A percentile compares a stretch with the other conserved stretches of the same genome.
phyloP scores from a whole-genome alignment of 53 echinoderm and acorn worm species.

The Paelopatides confundens region DNA sequence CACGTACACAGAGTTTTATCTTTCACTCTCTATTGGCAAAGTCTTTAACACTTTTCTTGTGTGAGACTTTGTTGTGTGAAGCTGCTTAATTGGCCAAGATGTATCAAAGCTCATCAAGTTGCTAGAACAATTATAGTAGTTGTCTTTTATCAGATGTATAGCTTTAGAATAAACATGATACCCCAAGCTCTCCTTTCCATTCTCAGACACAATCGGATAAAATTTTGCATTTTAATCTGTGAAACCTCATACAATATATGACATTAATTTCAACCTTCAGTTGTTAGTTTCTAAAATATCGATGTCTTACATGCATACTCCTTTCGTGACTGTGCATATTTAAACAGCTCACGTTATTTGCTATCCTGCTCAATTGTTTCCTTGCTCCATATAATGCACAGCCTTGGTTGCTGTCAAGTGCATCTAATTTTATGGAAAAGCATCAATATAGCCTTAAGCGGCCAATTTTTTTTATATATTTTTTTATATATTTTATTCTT shows the following conservation, averaged over 20 bases:
- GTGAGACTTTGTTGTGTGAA: not conserved
- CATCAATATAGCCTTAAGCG: constrained; percentile 55
- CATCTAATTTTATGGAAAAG: constrained; percentile 56
- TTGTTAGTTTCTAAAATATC: constrained; percentile 48
- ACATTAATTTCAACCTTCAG: constrained; percentile 52
- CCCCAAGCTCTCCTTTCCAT: constrained; percentile 2
- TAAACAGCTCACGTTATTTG: constrained; percentile 50
- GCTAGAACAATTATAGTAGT: not conserved
- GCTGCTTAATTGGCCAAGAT: constrained; percentile 3
- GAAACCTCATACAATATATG: constrained; percentile 48
- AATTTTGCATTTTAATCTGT: constrained; percentile 37
- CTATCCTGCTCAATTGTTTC: constrained; percentile 50
- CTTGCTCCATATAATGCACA: constrained; percentile 35
- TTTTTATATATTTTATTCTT: constrained; percentile 47
- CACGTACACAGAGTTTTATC: too few species aligned
- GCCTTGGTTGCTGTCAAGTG: constrained; percentile 48
- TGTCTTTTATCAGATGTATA: not conserved
- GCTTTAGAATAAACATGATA: not conserved
- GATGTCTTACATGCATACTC: constrained; percentile 44
- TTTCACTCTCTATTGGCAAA: too few species aligned
- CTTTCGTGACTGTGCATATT: constrained; percentile 54
- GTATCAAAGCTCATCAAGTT: not conserved
- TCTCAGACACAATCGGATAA: constrained; percentile 44
- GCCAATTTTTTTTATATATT: constrained; percentile 14
- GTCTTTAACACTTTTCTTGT: too few species aligned